These are phyloP conservation scores for Bufo bufo DNA, from an alignment of 2,113 vertebrate genomes.

Conservation along the genomic window DNA sequence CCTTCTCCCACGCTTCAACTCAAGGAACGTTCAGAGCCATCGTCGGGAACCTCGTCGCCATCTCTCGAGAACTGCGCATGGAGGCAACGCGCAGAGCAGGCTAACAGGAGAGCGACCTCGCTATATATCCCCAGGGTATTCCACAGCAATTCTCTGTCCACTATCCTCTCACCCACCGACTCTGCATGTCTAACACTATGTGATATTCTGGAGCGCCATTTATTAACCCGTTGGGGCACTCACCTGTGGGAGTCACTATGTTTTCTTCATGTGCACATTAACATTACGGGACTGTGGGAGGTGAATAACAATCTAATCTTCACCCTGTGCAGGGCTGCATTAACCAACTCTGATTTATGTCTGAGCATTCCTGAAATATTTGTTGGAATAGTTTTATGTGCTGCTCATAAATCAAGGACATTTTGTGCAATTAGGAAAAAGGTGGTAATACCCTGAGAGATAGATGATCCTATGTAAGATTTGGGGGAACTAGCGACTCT, in stretches of 20 bases:
- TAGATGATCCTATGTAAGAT: background rate
- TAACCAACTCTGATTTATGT: background rate
- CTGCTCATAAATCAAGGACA: background rate
- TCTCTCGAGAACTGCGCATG: conserved; percentile 49
- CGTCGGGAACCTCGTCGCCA: conserved; percentile 57
- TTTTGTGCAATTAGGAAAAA: background rate
- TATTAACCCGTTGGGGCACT: background rate
- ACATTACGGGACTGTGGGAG: background rate
- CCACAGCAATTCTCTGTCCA: background rate
- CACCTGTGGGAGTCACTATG: conserved; percentile 6
- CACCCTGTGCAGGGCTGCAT: background rate
- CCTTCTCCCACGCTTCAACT: conserved; percentile 58
- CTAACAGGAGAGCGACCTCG: conserved; percentile 63
- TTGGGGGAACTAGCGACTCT: too few relatives aligned
- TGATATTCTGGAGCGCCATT: background rate
- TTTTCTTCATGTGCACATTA: background rate
- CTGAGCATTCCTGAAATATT: conserved; percentile 1
- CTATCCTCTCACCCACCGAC: background rate
- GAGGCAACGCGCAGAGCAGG: conserved; percentile 63
- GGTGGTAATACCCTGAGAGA: background rate
- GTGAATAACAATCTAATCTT: background rate
- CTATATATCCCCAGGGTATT: conserved; percentile 61
- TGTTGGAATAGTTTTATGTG: background rate
- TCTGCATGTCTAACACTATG: conserved; percentile 42
- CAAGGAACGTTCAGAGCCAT: conserved; percentile 61